Conservation (phyloP, 2,113 vertebrate species). For the Morone chrysops region DNA sequence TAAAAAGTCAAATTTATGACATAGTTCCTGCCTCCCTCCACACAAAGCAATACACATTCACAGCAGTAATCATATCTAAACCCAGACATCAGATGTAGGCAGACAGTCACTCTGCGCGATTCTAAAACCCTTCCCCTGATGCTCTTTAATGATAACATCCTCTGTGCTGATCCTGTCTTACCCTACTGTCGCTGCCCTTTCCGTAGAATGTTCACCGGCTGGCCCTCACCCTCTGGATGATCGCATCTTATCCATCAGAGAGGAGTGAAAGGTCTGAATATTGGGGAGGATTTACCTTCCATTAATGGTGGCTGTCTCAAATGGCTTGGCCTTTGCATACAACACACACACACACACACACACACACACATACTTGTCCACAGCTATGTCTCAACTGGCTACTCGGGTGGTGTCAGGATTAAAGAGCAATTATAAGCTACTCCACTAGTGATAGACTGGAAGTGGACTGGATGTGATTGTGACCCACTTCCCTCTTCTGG, state of each 20-base stretch:
- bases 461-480: constrained; percentile 18
- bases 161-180: constrained; percentile 62
- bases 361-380: not conserved
- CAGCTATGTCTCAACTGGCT: not conserved
- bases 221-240: constrained; percentile 43
- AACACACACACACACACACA: not conserved
- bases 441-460: constrained; percentile 22
- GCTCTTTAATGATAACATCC: constrained; percentile 60
- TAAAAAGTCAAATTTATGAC: not conserved
- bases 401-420: constrained; percentile 36
- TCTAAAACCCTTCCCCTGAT: constrained; percentile 41
- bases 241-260: constrained; percentile 52
- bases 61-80: constrained; percentile 1
- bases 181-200: constrained; percentile 52
- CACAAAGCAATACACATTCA: not conserved
- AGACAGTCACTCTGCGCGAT: not conserved
- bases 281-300: constrained; percentile 33
- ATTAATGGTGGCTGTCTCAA: constrained; percentile 23
- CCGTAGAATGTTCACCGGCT: constrained; percentile 31
- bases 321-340: constrained; percentile 10
- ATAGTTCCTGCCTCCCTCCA: not conserved
- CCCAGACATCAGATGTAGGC: constrained; percentile 9
- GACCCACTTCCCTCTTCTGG: constrained; percentile 54
- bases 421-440: constrained; percentile 46
- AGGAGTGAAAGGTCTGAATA: constrained; percentile 1